Conservation (phyloP, 1,140 invertebrate species). For the Sycophaga agraensis region DNA sequence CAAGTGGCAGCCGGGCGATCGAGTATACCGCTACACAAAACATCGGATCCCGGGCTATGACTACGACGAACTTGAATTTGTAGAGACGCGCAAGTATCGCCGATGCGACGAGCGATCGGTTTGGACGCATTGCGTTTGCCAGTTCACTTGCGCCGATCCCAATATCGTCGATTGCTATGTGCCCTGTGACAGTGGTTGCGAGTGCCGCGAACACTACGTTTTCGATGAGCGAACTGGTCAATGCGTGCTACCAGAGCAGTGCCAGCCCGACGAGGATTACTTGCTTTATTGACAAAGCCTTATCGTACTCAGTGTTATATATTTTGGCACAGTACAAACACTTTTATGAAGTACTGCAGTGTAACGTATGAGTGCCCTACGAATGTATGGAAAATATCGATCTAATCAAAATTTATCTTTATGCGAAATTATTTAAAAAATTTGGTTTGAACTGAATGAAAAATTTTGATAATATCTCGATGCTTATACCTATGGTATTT, state of each 20-base stretch:
- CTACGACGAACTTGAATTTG: constrained; percentile 44
- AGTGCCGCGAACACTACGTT: constrained; percentile 47
- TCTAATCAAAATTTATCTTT: no score
- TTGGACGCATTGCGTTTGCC: constrained; percentile 51
- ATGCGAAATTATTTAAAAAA: no score
- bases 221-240: constrained; percentile 42
- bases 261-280: constrained; percentile 32
- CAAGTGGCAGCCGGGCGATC: constrained; percentile 26
- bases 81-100: constrained; percentile 5
- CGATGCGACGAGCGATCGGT: constrained; percentile 44
- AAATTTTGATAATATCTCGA: no score
- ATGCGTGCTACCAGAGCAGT: constrained; percentile 45
- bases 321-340: no score
- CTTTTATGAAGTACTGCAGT: no score
- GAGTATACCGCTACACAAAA: constrained; percentile 50
- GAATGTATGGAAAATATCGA: no score
- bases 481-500: no score
- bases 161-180: constrained; percentile 49
- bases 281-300: constrained; percentile 8
- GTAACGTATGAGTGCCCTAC: no score
- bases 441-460: no score
- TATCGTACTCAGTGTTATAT: no score
- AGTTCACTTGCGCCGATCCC: constrained; percentile 47
- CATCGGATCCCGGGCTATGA: constrained; percentile 47
- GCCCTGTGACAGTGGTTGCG: constrained; percentile 47